Percentiles rank a stretch among this genome's conserved stretches.
phyloP scores from a whole-genome alignment of 35 echinoderm and acorn worm genomes.

The Eucidaris tribuloides region DNA sequence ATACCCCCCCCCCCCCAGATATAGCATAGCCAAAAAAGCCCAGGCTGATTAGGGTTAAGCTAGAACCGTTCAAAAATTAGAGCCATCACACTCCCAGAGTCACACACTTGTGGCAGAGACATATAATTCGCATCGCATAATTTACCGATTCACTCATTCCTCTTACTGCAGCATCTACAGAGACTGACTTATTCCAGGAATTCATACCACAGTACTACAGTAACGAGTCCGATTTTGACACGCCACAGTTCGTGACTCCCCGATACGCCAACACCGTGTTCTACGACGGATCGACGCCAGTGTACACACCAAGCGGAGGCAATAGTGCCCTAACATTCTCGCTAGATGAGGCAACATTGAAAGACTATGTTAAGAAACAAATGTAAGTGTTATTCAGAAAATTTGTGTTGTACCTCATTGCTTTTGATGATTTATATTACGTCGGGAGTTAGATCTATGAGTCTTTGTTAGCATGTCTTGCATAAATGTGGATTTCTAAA shows the following conservation, averaged over 20 bases:
- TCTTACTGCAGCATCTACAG: neutral
- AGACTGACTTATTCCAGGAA: conserved; percentile 24
- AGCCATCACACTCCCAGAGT: neutral
- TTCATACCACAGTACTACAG: conserved; percentile 56
- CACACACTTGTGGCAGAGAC: neutral
- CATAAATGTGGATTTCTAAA: no score
- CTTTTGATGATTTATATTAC: no score
- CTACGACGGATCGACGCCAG: conserved; percentile 27
- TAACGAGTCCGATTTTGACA: neutral
- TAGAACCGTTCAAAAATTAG: no score
- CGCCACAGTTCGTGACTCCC: conserved; percentile 14
- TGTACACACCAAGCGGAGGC: conserved; percentile 14
- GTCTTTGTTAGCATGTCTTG: no score
- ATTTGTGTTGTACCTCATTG: no score
- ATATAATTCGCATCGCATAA: neutral
- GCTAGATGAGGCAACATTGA: conserved; percentile 78
- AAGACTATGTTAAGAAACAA: conserved; percentile 95
- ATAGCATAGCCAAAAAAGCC: no score
- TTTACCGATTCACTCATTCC: neutral
- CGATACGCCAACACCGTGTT: neutral
- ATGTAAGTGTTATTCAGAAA: conserved; percentile 65
- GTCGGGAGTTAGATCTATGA: no score
- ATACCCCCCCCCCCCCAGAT: no score
- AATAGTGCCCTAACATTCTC: conserved; percentile 16
- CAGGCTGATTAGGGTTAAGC: no score